phyloP scores from a whole-genome alignment of 2,888 invertebrate genomes.

The Strigamia maritima region DNA sequence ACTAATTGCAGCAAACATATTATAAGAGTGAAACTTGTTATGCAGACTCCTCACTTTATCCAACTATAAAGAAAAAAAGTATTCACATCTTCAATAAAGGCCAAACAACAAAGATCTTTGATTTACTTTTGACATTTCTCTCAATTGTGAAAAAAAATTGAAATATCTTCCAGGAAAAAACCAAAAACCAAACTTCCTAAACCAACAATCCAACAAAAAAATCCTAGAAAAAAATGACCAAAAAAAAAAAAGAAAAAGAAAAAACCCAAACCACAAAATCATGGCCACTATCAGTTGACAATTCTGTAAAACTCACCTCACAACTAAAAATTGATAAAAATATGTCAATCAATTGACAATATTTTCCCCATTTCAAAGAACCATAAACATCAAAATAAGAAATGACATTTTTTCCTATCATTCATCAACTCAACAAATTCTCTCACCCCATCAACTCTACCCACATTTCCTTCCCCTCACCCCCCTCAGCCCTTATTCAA shows the following conservation, averaged over 20 bases:
- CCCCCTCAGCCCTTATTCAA: neutral
- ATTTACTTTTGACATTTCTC: neutral
- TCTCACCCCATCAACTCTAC: neutral
- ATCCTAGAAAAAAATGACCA: neutral
- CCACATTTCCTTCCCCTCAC: neutral
- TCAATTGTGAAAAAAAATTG: neutral
- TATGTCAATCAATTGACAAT: slow-evolving; percentile 29
- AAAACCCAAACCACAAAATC: slow-evolving; percentile 1
- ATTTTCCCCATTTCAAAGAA: neutral
- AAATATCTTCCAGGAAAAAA: neutral
- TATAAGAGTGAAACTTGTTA: neutral
- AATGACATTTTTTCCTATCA: slow-evolving; percentile 8
- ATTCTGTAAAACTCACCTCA: neutral
- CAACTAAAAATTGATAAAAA: neutral
- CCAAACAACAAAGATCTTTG: too few species aligned
- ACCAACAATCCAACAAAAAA: neutral
- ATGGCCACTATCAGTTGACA: slow-evolving; percentile 19
- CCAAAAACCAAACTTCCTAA: slow-evolving; percentile 2
- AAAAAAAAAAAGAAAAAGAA: neutral
- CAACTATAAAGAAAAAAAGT: too few species aligned
- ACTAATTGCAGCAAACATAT: slow-evolving; percentile 1
- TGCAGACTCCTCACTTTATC: neutral
- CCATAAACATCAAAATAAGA: neutral
- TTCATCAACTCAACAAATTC: neutral
- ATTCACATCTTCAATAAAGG: too few species aligned